Conservation (phyloP, 2,113 vertebrate species). For the Microcebus griseorufus region DNA sequence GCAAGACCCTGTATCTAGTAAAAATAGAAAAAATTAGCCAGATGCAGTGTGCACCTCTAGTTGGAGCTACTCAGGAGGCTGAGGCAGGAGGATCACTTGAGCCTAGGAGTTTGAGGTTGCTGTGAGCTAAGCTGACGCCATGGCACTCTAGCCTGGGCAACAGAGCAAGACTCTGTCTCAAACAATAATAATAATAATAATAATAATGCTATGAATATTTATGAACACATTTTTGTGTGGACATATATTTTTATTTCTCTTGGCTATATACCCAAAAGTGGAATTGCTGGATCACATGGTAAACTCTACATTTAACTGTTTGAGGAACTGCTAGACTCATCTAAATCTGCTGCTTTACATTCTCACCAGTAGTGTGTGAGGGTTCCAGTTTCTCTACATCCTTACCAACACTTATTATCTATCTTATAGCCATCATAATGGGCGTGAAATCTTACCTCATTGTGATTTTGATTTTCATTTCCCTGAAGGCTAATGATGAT, state of each 20-base stretch:
- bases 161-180: no score
- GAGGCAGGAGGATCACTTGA: no score
- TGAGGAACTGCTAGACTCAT: not conserved
- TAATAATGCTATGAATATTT: not conserved
- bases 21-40: no score
- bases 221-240: not conserved
- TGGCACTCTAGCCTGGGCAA: no score
- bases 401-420: not conserved
- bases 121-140: no score
- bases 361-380: not conserved
- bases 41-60: no score
- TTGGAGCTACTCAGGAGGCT: no score
- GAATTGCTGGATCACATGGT: not conserved
- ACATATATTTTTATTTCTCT: not conserved
- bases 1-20: no score
- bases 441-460: not conserved
- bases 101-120: no score
- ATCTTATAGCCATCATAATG: not conserved
- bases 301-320: not conserved
- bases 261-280: not conserved
- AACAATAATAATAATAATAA: no score
- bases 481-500: not conserved
- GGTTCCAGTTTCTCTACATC: not conserved
- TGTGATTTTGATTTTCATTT: not conserved
- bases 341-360: not conserved